A percentile compares a stretch with the other conserved stretches of the same genome.
Evolutionary conservation across 2,888 invertebrate species (phyloP).

Genomic region (Orgyia antiqua): DNA sequence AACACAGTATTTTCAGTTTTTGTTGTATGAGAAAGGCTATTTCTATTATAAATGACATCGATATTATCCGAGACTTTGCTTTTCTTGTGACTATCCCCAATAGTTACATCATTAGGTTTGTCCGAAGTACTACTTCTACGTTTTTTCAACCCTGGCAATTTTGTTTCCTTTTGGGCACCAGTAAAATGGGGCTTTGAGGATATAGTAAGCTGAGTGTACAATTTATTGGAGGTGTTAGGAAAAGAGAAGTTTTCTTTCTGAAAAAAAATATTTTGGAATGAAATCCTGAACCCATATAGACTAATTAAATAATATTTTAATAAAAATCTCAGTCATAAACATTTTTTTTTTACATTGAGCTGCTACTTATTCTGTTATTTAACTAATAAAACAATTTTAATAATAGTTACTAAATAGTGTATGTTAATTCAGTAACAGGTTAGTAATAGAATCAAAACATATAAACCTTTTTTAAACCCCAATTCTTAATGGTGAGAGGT

Average conservation of each 20-base stretch:
- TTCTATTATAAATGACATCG: constrained; percentile 56
- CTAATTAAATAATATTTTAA: no score
- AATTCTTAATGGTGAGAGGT: no score
- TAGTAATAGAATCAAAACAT: no score
- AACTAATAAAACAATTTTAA: no score
- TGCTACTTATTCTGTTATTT: no score
- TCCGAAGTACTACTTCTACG: constrained; percentile 70
- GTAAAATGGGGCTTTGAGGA: constrained; percentile 55
- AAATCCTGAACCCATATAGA: no score
- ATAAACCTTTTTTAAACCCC: no score
- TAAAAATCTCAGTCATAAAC: no score
- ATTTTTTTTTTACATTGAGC: no score
- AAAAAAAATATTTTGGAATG: constrained; percentile 17
- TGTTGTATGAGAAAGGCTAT: constrained; percentile 42
- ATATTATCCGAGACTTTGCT: constrained; percentile 54
- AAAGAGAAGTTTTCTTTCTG: constrained; percentile 65
- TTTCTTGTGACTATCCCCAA: constrained; percentile 55
- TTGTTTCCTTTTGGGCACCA: constrained; percentile 54
- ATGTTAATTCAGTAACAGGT: no score
- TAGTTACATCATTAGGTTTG: constrained; percentile 59
- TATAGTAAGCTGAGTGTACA: constrained; percentile 69
- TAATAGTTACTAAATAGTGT: no score
- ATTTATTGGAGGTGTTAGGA: constrained; percentile 61
- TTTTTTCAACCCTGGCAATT: constrained; percentile 61
- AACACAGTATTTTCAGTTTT: constrained; percentile 48